phyloP scores from a whole-genome alignment of 64 coral and sea anemone species.

The Anthopleura sola region DNA sequence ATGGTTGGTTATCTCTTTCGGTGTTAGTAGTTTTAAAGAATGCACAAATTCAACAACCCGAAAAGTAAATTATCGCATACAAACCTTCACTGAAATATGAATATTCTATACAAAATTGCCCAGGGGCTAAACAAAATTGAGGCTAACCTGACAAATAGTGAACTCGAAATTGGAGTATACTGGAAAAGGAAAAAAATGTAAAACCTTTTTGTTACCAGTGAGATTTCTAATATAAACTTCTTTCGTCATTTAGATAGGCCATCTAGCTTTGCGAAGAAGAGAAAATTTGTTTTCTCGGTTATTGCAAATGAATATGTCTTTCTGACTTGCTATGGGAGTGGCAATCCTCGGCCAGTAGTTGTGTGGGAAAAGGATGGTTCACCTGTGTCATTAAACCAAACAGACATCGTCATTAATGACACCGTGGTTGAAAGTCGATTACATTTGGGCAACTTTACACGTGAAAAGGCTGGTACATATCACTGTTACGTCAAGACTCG shows the following conservation, averaged over 20 bases:
- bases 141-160: no score
- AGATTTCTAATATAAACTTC: not conserved
- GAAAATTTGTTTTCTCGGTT: not conserved
- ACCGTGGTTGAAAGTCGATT: not conserved
- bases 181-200: no score
- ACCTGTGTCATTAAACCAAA: not conserved
- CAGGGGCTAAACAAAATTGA: no score
- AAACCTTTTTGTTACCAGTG: no score
- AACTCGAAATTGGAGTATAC: no score
- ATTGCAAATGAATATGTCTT: not conserved
- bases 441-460: not conserved
- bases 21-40: no score
- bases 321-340: not conserved
- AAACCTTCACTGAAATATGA: no score
- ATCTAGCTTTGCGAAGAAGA: not conserved
- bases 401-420: not conserved
- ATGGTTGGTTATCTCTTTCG: no score
- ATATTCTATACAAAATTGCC: no score
- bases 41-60: no score
- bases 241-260: not conserved
- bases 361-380: not conserved
- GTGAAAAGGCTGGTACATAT: not conserved
- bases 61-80: no score
- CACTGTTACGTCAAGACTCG: not conserved
- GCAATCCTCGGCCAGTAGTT: not conserved